phyloP scores from a whole-genome alignment of 2,888 invertebrate genomes.

The Cecidostiba fungosa region DNA sequence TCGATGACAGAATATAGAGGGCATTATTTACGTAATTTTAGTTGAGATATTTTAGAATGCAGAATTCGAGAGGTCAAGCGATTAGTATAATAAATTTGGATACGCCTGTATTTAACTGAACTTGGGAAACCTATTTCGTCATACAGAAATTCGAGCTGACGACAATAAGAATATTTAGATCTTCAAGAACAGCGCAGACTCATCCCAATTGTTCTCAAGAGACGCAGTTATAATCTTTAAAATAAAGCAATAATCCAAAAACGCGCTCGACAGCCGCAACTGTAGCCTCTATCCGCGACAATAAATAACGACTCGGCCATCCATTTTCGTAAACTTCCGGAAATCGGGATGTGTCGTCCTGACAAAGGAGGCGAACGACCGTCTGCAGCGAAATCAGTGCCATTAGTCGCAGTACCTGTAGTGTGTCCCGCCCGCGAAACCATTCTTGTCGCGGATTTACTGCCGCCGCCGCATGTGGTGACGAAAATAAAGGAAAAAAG shows the following conservation, averaged over 20 bases:
- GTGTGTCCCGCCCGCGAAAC: background rate
- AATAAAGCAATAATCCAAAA: background rate
- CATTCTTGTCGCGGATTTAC: slow-evolving; percentile 18
- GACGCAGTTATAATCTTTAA: no score
- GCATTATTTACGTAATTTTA: background rate
- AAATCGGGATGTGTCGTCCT: slow-evolving; percentile 10
- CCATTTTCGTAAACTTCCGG: slow-evolving; percentile 12
- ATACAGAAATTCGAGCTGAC: no score
- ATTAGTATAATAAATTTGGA: no score
- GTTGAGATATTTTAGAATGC: background rate
- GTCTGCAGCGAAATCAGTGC: slow-evolving; percentile 22
- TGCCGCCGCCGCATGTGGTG: slow-evolving; percentile 5
- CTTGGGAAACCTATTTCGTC: no score
- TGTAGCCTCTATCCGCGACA: background rate
- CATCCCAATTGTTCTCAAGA: no score
- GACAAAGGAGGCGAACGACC: slow-evolving; percentile 17
- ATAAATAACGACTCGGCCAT: background rate
- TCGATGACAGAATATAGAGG: background rate
- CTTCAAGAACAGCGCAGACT: no score
- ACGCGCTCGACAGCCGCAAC: background rate
- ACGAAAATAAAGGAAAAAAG: background rate
- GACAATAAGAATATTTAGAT: no score
- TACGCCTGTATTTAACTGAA: no score
- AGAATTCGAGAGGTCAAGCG: background rate
- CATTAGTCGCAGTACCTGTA: slow-evolving; percentile 28